Conservation (phyloP, 2,888 invertebrate species). For the Cecidostiba fungosa region DNA sequence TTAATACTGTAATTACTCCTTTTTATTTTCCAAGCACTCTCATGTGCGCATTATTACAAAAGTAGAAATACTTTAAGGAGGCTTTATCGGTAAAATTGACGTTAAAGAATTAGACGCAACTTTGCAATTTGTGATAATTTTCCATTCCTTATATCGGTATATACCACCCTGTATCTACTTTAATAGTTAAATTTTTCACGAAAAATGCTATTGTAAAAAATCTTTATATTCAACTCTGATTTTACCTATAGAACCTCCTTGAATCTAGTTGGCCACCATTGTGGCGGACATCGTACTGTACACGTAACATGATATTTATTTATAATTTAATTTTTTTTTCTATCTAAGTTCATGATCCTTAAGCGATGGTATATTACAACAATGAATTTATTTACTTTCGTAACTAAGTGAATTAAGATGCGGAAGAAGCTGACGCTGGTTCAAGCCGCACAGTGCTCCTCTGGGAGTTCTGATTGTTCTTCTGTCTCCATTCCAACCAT, state of each 20-base stretch:
- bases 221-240: too few species aligned
- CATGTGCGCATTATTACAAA: slow-evolving; percentile 41
- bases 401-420: slow-evolving; percentile 64
- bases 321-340: slow-evolving; percentile 38
- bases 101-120: too few species aligned
- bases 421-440: slow-evolving; percentile 74
- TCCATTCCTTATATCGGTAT: too few species aligned
- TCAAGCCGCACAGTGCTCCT: slow-evolving; percentile 77
- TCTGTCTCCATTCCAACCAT: slow-evolving; percentile 88
- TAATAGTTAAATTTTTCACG: too few species aligned
- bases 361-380: slow-evolving; percentile 39
- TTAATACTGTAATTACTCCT: slow-evolving; percentile 18
- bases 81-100: too few species aligned
- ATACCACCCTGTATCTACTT: too few species aligned
- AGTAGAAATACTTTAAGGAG: slow-evolving; percentile 53
- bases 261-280: slow-evolving; percentile 15
- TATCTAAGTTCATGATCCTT: slow-evolving; percentile 35
- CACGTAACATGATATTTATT: slow-evolving; percentile 46
- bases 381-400: slow-evolving; percentile 4
- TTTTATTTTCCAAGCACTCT: slow-evolving; percentile 11
- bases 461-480: slow-evolving; percentile 76
- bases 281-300: slow-evolving; percentile 21
- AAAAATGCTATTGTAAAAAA: too few species aligned
- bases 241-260: too few species aligned
- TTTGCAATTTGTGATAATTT: too few species aligned